These are phyloP conservation scores for Myotis brandtii DNA, from an alignment of 2,113 vertebrate genomes.

Conservation along the genomic window DNA sequence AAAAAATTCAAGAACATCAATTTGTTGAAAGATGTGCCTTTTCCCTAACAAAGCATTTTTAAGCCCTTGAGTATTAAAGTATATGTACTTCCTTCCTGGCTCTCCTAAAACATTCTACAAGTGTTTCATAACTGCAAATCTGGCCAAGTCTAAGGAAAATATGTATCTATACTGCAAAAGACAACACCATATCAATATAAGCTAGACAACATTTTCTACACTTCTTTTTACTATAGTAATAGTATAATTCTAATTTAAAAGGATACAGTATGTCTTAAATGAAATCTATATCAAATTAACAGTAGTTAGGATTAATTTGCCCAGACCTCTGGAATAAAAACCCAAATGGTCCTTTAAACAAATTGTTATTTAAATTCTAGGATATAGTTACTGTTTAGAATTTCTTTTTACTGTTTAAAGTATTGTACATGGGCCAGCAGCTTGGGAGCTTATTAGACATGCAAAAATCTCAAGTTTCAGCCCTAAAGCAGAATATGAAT, in stretches of 20 bases:
- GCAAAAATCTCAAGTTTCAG: neutral
- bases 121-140: neutral
- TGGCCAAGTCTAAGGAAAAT: neutral
- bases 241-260: neutral
- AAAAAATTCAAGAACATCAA: neutral
- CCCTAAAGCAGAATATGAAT: neutral
- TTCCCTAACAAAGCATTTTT: conserved; percentile 26
- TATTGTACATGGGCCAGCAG: neutral
- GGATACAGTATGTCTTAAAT: neutral
- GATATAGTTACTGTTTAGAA: neutral
- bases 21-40: conserved; percentile 33
- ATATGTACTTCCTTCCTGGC: neutral
- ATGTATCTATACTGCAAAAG: neutral
- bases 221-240: neutral
- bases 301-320: conserved; percentile 10
- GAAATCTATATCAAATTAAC: conserved; percentile 32
- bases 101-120: neutral
- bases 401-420: neutral
- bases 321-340: neutral
- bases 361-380: conserved; percentile 5
- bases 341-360: neutral
- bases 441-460: neutral
- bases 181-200: neutral
- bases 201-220: neutral
- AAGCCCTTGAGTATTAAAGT: neutral